phyloP scores from a whole-genome alignment of 2,113 vertebrate species.

The Salvelinus alpinus region DNA sequence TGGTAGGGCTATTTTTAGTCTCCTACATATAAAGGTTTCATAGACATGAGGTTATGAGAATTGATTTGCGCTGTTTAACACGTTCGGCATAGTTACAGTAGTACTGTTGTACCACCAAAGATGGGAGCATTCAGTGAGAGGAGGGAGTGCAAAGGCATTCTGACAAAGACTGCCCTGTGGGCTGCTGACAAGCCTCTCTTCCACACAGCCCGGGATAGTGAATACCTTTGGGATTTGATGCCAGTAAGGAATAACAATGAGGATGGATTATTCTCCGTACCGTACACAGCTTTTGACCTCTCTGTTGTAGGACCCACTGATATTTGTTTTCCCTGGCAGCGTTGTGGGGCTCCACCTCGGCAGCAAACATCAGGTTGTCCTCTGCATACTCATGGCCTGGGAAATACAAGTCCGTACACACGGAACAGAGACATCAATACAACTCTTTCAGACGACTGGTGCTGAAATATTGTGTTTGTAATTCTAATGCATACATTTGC shows the following conservation, averaged over 20 bases:
- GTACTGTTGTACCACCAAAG: background rate
- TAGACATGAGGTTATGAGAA: background rate
- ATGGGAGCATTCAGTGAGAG: background rate
- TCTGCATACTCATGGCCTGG: constrained; percentile 93
- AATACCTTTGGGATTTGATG: constrained; percentile 26
- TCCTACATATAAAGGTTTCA: background rate
- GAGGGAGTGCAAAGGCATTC: constrained; percentile 5
- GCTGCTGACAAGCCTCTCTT: constrained; percentile 52
- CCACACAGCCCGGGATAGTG: constrained; percentile 30
- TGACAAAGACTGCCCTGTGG: constrained; percentile 38
- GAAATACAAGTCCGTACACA: constrained; percentile 7
- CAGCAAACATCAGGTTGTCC: constrained; percentile 91
- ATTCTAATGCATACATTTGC: too few species aligned
- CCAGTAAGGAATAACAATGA: constrained; percentile 45
- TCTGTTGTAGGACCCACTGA: constrained; percentile 84
- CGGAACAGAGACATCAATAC: background rate
- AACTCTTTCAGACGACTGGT: background rate
- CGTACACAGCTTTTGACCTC: constrained; percentile 85
- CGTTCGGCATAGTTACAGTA: constrained; percentile 11
- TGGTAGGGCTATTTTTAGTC: background rate
- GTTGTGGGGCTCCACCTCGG: constrained; percentile 86
- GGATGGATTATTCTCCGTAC: constrained; percentile 69
- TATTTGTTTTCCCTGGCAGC: constrained; percentile 81
- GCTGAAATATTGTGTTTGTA: background rate
- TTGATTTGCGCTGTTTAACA: constrained; percentile 8